Evolutionary conservation across 2,113 vertebrate genomes (phyloP).

Genomic region (Rhineura floridana): DNA sequence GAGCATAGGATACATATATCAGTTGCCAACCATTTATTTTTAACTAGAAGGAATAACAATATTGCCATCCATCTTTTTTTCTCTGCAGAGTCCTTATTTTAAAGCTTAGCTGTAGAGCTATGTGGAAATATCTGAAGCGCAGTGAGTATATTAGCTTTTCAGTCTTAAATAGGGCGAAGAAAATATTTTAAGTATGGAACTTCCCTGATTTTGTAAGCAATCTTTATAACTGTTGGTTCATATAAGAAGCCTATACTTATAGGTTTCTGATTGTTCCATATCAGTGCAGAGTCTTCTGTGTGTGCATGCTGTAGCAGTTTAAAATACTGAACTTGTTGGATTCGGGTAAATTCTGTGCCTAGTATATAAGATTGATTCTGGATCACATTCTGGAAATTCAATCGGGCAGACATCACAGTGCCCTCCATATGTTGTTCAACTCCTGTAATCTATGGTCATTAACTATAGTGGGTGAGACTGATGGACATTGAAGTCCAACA

Average conservation of each 20-base stretch:
- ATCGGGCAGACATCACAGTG: not conserved
- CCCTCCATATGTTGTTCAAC: too few relatives aligned
- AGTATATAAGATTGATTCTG: not conserved
- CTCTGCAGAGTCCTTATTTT: not conserved
- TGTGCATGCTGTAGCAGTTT: not conserved
- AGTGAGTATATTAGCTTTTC: not conserved
- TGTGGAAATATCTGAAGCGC: not conserved
- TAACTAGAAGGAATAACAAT: not conserved
- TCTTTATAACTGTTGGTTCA: not conserved
- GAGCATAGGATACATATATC: conserved; percentile 47
- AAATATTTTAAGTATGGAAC: not conserved
- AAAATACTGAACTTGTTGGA: not conserved
- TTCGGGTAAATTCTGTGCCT: not conserved
- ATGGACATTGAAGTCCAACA: too few relatives aligned
- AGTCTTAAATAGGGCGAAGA: not conserved
- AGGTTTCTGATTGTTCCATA: not conserved
- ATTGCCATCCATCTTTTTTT: not conserved
- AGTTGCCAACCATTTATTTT: conserved; percentile 23
- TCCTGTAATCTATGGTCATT: too few relatives aligned
- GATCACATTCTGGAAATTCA: not conserved
- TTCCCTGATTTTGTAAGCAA: not conserved
- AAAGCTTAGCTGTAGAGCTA: not conserved
- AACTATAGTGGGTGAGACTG: too few relatives aligned
- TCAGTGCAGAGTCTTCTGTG: not conserved
- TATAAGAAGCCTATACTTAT: not conserved